Base-by-base conservation (phyloP, 2,113 vertebrate genomes). In the Ochotona curzoniae region DNA sequence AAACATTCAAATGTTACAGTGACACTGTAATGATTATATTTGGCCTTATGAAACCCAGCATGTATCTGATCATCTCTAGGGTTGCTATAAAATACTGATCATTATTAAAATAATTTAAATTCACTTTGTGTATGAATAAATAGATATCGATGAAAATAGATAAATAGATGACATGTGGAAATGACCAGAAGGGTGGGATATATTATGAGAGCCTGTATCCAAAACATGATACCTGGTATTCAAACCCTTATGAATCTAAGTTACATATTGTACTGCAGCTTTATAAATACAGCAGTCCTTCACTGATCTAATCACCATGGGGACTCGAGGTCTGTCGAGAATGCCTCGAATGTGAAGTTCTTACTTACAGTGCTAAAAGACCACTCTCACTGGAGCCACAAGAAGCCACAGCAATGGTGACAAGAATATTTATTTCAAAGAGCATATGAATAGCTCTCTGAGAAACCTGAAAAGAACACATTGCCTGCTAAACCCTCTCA, bases 371-470 rank as follows among this genome's bases (percentile, higher is more conserved):
- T 91, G 38, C 91, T 91, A 32, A 73, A 90, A 92, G 54, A 87
- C 83, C 89, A 78, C 30, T 89, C 35, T 86, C 69, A 47, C 11
- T 64, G 87, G 94, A 20, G 89, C 71, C 87, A 23, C 81, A 73
- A 95, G 79, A 95, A 93, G 82, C 63, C 63, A 69, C 23, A 20
- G 63, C 80, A 44, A 92, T 32, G 81, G 64, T 76, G 76, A 92
- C 8, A 89, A 75, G 35, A 93, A 67, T 95, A 83, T 95, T 96
- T 96, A 94, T 91, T 92, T 96, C 61, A 76, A 69, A 73, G 67
- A 88, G 32, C 74, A 75, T 91, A 60, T 14, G 47, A 90, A 51
- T 23, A 83, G 85, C 18, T 92, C 54, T 90, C 17, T 49, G 49
- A 93, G 51, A n/a, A 83, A 82, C 79, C 47, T 47, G 15, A 54